phyloP scores from a whole-genome alignment of 2,113 vertebrate genomes.

The Zapornia atra region DNA sequence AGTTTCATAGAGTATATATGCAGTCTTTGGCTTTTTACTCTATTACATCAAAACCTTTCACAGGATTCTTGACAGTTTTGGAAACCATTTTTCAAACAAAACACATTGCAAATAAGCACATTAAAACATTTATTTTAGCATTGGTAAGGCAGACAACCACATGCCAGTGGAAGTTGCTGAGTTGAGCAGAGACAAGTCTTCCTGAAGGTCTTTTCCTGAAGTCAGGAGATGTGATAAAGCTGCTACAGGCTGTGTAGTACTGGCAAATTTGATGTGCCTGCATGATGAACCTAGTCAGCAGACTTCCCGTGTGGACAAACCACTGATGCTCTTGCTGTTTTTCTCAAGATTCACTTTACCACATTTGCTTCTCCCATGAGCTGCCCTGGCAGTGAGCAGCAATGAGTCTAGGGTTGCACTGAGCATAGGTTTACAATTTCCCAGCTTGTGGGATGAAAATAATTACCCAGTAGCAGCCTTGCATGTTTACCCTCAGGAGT shows the following conservation, averaged over 20 bases:
- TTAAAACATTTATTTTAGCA: neutral
- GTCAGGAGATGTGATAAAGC: neutral
- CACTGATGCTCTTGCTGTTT: neutral
- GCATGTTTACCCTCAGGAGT: neutral
- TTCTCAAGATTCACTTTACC: neutral
- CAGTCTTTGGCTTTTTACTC: neutral
- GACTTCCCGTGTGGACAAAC: neutral
- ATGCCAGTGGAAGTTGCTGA: neutral
- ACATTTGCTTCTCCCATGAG: neutral
- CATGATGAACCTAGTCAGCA: neutral
- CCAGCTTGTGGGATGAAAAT: neutral
- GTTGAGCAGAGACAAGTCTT: neutral
- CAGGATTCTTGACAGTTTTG: neutral
- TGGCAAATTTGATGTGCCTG: neutral
- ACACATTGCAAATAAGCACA: neutral
- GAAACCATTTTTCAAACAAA: neutral
- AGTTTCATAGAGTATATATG: neutral
- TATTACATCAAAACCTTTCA: neutral
- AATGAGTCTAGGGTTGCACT: neutral
- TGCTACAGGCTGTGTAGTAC: neutral
- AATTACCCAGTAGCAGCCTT: neutral
- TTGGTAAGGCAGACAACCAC: neutral
- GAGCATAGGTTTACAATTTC: neutral
- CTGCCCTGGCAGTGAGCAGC: neutral
- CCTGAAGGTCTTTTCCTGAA: neutral